Base-by-base conservation (phyloP, 2,888 invertebrate genomes). In the Deilephila elpenor region DNA sequence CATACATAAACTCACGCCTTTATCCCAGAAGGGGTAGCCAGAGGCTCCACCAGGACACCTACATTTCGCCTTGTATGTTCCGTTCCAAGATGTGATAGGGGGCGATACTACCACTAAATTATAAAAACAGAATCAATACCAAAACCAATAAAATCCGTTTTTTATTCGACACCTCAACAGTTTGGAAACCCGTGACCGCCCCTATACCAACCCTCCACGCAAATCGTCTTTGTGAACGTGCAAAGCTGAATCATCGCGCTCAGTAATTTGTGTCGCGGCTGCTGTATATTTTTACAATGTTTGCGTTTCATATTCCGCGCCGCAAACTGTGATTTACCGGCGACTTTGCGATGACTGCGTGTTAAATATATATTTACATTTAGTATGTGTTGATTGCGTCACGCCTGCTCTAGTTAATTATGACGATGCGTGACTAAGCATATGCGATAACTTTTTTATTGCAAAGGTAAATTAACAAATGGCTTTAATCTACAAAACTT, bases 241-340 rank as follows among this genome's bases (percentile, higher is more conserved):
- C 20, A 67, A 67, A 20, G 67, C 51, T 67, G 67, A 67, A 67
- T 67, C 44, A 51, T 67, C 20, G 14, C 25, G 51, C 37, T 67
- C 17, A 3, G 67, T 67, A 44, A 67, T 67, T 67, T 67, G 67
- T 62, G 34, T 67, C 44, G 20, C 64, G 64, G 44, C 64, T 64
- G 25, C n/a, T 64, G 67, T 25, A 6, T 20, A 51, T 51, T 25
- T 67, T 51, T 67, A 51, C 51, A 64, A 37, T 44, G 4, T 67
- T 44, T 25, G 25, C 67, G 51, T 61, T 61, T 34, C 29, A 17
- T 32, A 17, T 67, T 17, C 6, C n/a, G 17, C 25, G 25, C 25
- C 25, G 14, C 25, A 17, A 51, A 51, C 25, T 20, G 32, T 62
- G 56, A 56, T 56, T 56, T 19, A 60, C 25, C 25, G 17, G 61